Evolutionary conservation across 23 tunicate genomes (phyloP), one percentile per base, ranked within the genome.

Genomic region (Trididemnum nubilum): DNA sequence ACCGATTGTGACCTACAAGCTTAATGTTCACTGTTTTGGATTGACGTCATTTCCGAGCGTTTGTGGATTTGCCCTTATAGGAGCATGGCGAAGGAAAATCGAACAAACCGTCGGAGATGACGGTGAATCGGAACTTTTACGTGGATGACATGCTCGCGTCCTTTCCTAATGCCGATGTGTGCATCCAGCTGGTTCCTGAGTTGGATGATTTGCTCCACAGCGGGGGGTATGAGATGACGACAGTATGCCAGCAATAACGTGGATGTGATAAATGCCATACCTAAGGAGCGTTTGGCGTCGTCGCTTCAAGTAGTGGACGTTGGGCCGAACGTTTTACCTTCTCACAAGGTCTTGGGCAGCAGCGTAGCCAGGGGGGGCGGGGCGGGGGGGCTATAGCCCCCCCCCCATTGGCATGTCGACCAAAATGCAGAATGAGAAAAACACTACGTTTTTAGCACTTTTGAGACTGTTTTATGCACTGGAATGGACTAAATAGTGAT

Each of bases 11-110:
- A 26, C 21, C 26, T n/a, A 61, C 67, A 21, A 61, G 29, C 29
- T 61, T 4, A 61, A 21, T 15, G 67, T 61, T 21, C 67, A 61
- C n/a, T 61, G 67, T 25, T 61, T 61, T 61, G 67, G 67, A 4
- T 22, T 61, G 5, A 61, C 67, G 26, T 12, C 26, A 4, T 61
- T 26, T 61, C 29, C 67, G 15, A 12, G 26, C 4, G 67, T 61
- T 21, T 21, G 5, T 5, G 67, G 67, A 25, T 61, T 61, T 25
- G 67, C 67, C 5, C 67, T 61, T 12, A 12, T n/a, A 21, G 29
- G n/a, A 15, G 29, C 25, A n/a, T 22, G 67, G 29, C 27, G 67
- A 22, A 61, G 29, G 29, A n/a, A 5, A 25, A 21, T 61, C 67
- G 29, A 22, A 61, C 29, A 4, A 5, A 22, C 15, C 67, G 67